Evolutionary conservation across 2,888 invertebrate genomes (phyloP).

Genomic region (Caenorhabditis wallacei): DNA sequence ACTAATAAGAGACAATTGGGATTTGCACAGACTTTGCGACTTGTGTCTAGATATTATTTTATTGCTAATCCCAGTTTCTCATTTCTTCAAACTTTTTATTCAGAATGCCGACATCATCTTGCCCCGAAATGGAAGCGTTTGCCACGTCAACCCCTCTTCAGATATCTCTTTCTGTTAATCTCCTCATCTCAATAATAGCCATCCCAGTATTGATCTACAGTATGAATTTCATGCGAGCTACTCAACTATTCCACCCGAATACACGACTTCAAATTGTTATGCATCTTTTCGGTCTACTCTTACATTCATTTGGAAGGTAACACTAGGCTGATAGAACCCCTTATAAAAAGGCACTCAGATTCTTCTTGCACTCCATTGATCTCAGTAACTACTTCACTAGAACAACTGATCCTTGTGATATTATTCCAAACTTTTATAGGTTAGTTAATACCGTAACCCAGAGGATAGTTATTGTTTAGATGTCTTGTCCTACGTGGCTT

Average conservation of each 20-base stretch:
- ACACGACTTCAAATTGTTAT: slow-evolving; percentile 29
- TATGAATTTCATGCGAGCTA: slow-evolving; percentile 4
- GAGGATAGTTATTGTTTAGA: background rate
- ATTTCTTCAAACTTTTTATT: background rate
- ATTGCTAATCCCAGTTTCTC: too few species aligned
- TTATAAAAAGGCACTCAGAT: too few species aligned
- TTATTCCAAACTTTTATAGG: slow-evolving; percentile 44
- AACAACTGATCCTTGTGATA: slow-evolving; percentile 7
- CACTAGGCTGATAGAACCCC: background rate
- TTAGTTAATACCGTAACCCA: background rate
- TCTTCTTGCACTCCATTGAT: slow-evolving; percentile 28
- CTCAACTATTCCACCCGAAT: slow-evolving; percentile 24
- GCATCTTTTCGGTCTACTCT: slow-evolving; percentile 18
- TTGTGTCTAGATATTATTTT: too few species aligned
- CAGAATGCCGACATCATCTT: slow-evolving; percentile 11
- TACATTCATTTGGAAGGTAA: slow-evolving; percentile 38
- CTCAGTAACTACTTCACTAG: slow-evolving; percentile 17
- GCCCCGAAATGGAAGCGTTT: slow-evolving; percentile 27
- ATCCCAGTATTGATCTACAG: slow-evolving; percentile 20
- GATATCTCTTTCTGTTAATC: slow-evolving; percentile 20
- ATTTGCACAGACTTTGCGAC: too few species aligned
- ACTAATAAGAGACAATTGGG: too few species aligned
- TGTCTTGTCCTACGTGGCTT: slow-evolving; percentile 30
- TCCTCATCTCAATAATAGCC: slow-evolving; percentile 11
- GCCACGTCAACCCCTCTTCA: slow-evolving; percentile 2